Conservation (phyloP, 2,888 invertebrate genomes). For the Microdon myrmicae region DNA sequence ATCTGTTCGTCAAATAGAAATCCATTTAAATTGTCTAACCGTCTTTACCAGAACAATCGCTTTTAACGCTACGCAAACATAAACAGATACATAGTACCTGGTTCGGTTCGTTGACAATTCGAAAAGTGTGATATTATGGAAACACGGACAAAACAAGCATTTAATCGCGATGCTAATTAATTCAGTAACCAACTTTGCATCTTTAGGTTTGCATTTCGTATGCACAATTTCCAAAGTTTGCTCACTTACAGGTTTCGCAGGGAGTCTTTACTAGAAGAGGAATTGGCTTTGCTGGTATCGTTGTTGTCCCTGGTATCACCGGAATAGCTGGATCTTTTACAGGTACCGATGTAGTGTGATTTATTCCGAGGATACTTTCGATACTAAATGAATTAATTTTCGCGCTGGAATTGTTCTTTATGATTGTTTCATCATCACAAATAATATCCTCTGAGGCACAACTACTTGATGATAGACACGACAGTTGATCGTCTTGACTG, state of each 20-base stretch:
- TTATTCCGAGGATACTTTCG: slow-evolving; percentile 58
- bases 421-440: slow-evolving; percentile 46
- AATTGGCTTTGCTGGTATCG: slow-evolving; percentile 31
- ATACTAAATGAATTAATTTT: slow-evolving; percentile 57
- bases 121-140: slow-evolving; percentile 52
- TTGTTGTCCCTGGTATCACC: too few relatives aligned
- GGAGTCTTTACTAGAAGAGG: slow-evolving; percentile 48
- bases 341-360: slow-evolving; percentile 23
- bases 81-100: slow-evolving; percentile 3
- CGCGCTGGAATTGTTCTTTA: slow-evolving; percentile 27
- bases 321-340: too few relatives aligned
- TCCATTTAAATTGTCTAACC: slow-evolving; percentile 34
- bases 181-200: slow-evolving; percentile 15
- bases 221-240: slow-evolving; percentile 1
- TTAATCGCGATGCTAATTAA: slow-evolving; percentile 35
- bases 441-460: slow-evolving; percentile 54
- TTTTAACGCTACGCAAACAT: slow-evolving; percentile 23
- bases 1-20: slow-evolving; percentile 36
- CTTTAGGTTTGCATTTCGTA: background rate
- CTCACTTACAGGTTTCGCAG: slow-evolving; percentile 54
- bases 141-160: slow-evolving; percentile 42
- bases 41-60: slow-evolving; percentile 38
- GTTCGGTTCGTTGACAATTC: slow-evolving; percentile 31
- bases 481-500: slow-evolving; percentile 27
- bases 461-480: slow-evolving; percentile 36